Evolutionary conservation across 1,140 invertebrate species (phyloP).

Genomic region (Drosophila athabasca): DNA sequence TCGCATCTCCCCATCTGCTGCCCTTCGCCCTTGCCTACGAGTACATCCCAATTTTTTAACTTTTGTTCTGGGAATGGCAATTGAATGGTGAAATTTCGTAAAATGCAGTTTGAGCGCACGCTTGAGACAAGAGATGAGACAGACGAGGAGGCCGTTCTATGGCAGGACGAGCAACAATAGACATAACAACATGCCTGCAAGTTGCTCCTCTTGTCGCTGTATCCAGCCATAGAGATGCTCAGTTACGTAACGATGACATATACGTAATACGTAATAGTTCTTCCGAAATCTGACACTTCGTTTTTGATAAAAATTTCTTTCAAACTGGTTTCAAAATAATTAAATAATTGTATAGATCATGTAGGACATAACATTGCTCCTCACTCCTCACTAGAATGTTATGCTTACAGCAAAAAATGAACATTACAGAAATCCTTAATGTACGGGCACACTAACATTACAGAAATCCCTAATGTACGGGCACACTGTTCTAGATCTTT

Average conservation of each 20-base stretch:
- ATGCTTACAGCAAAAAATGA: too few relatives aligned
- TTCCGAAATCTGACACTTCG: too few relatives aligned
- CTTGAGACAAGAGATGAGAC: slow-evolving; percentile 61
- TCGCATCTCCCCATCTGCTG: not conserved
- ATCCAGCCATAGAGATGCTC: slow-evolving; percentile 52
- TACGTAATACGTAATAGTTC: too few relatives aligned
- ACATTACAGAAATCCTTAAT: too few relatives aligned
- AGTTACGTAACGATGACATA: not conserved
- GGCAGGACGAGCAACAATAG: slow-evolving; percentile 49
- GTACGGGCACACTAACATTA: too few relatives aligned
- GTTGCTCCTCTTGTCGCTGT: slow-evolving; percentile 17
- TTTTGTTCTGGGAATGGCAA: slow-evolving; percentile 63
- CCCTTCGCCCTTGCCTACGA: slow-evolving; percentile 3
- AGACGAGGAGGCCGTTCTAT: slow-evolving; percentile 35
- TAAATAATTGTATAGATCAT: not conserved
- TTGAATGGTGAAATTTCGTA: slow-evolving; percentile 77
- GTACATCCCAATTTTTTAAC: slow-evolving; percentile 20
- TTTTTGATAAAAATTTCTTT: too few relatives aligned
- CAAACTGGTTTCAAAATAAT: too few relatives aligned
- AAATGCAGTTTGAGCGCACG: slow-evolving; percentile 78
- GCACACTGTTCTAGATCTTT: too few relatives aligned
- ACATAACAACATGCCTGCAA: slow-evolving; percentile 66
- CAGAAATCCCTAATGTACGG: too few relatives aligned
- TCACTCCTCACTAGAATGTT: too few relatives aligned
- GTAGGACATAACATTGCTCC: too few relatives aligned